phyloP scores from a whole-genome alignment of 2,888 invertebrate species.

The Dione juno region DNA sequence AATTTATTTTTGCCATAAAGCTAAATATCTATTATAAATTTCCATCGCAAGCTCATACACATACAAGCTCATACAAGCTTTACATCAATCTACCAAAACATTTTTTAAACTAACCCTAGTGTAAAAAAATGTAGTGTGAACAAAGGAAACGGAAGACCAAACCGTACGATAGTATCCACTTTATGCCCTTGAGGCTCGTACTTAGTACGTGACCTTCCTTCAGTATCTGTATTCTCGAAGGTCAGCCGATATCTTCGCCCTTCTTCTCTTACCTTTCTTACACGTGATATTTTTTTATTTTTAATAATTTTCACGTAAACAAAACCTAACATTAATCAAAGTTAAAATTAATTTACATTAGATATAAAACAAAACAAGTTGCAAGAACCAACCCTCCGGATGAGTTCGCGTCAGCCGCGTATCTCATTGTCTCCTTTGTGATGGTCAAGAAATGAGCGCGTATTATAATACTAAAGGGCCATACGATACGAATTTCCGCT shows the following conservation, averaged over 20 bases:
- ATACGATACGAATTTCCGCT: constrained; percentile 81
- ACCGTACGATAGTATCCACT: background rate
- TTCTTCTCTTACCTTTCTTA: background rate
- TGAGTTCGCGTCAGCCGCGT: constrained; percentile 67
- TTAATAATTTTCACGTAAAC: too few relatives aligned
- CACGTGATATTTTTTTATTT: too few relatives aligned
- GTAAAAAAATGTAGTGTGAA: background rate
- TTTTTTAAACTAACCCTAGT: too few relatives aligned
- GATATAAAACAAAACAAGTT: constrained; percentile 31
- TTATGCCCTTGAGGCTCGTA: background rate
- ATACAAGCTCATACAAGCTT: too few relatives aligned
- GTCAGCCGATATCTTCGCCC: background rate
- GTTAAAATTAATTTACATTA: background rate
- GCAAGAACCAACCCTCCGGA: constrained; percentile 59
- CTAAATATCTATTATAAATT: too few relatives aligned
- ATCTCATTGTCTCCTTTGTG: constrained; percentile 77
- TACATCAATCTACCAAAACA: too few relatives aligned
- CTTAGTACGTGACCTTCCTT: background rate
- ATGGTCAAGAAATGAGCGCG: constrained; percentile 79
- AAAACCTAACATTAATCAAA: background rate
- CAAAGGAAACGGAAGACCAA: background rate
- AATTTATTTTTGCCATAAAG: background rate
- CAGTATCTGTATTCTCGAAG: background rate
- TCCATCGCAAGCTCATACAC: too few relatives aligned
- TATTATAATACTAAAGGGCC: constrained; percentile 78